These are phyloP conservation scores for Penelope pileata DNA, from an alignment of 2,113 vertebrate genomes.

Conservation along the genomic window DNA sequence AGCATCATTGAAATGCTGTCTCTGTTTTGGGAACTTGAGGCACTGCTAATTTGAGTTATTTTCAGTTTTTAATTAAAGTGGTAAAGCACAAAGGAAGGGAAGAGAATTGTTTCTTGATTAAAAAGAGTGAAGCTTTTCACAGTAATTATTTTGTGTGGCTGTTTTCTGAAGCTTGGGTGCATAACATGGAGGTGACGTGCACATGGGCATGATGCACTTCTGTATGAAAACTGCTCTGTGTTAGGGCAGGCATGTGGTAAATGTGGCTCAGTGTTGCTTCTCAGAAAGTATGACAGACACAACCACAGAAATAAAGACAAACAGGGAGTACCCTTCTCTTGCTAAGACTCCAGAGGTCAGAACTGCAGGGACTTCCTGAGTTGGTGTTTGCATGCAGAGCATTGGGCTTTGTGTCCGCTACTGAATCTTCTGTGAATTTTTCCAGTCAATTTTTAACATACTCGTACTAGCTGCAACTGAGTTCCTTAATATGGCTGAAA, in stretches of 20 bases:
- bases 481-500: neutral
- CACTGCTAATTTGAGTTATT: neutral
- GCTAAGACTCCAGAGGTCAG: neutral
- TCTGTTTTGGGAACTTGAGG: neutral
- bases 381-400: neutral
- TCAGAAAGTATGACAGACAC: neutral
- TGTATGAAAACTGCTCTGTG: neutral
- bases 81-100: rapidly evolving
- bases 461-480: neutral
- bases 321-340: neutral
- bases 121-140: neutral
- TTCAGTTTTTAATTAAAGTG: neutral
- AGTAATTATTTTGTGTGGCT: neutral
- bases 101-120: neutral
- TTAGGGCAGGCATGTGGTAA: neutral
- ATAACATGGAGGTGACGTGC: rapidly evolving
- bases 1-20: neutral
- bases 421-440: neutral
- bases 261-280: neutral
- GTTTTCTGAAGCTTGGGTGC: neutral
- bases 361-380: neutral
- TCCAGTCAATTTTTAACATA: neutral
- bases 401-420: neutral
- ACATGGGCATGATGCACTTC: neutral
- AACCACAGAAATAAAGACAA: too few relatives aligned